phyloP scores from a whole-genome alignment of 2,113 vertebrate species.

The Podilymbus podiceps region DNA sequence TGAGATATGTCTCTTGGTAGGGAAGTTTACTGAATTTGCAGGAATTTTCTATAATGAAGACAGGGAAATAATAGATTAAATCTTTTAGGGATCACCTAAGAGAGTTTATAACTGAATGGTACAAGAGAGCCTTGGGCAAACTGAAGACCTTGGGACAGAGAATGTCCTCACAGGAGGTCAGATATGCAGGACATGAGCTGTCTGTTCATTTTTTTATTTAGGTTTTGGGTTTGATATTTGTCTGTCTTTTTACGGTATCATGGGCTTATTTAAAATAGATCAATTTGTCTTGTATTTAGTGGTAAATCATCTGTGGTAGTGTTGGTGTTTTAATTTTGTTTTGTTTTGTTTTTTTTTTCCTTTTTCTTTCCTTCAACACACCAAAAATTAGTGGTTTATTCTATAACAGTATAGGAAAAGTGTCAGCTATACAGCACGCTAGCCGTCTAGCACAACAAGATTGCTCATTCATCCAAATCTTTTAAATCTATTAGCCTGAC shows the following conservation, averaged over 20 bases:
- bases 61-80: background rate
- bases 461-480: background rate
- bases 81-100: background rate
- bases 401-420: background rate
- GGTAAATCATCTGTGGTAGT: background rate
- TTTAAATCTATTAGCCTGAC: conserved; percentile 21
- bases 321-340: background rate
- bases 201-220: background rate
- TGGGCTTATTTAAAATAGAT: background rate
- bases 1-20: background rate
- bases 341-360: background rate
- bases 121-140: background rate
- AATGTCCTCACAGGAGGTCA: background rate
- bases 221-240: background rate
- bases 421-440: background rate
- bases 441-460: background rate
- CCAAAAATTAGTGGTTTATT: background rate
- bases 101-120: background rate
- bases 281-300: background rate
- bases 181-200: background rate
- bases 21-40: background rate
- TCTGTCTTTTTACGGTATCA: background rate
- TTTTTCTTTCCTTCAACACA: background rate
- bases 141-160: background rate
- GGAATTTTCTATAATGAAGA: background rate